Base-by-base conservation (phyloP, 2,888 invertebrate genomes). In the Drosophila dives region DNA sequence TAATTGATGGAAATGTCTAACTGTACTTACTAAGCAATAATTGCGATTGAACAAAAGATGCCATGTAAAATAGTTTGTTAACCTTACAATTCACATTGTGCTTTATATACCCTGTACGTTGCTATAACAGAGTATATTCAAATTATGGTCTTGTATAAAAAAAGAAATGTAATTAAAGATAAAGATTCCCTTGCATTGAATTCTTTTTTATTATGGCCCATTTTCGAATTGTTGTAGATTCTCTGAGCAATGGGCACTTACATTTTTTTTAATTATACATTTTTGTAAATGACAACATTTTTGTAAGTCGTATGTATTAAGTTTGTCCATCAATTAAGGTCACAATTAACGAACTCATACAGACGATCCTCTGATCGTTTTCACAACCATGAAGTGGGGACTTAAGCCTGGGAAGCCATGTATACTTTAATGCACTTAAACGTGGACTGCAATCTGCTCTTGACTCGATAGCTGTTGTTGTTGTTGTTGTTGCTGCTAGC, bases 291-390 rank as follows among this genome's bases (percentile, higher is more conserved):
- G 70, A 68, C 26, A 33, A 17, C 1, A 51, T 12, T 40, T 3
- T n/a, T 42, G 20, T 26, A 23, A 4, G 40, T 34, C 54, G 32
- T 20, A 48, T 12, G 34, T 12, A 50, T 29, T 36, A n/a, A 26
- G 36, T 23, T 42, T 67, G 64, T 23, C 53, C 29, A 17, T 36
- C 64, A 79, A 77, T 77, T 79, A 55, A 62, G 80, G 64, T 59
- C 66, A 49, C 33, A 42, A 42, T 56, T 45, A 40, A 42, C 17
- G 26, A 29, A 61, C 40, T 54, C 45, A 49, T 59, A 49, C 17
- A 42, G 23, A 23, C 20, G 20, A 17, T 5, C 38, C 38, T 71
- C 75, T 64, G 80, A 80, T 79, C 75, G 63, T 53, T 60, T 15
- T 54, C 61, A 60, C 38, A 38, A 12, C n/a, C 61, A 34, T 23